phyloP scores from a whole-genome alignment of 2,888 invertebrate species.

The Scaptodrosophila latifasciaeformis region DNA sequence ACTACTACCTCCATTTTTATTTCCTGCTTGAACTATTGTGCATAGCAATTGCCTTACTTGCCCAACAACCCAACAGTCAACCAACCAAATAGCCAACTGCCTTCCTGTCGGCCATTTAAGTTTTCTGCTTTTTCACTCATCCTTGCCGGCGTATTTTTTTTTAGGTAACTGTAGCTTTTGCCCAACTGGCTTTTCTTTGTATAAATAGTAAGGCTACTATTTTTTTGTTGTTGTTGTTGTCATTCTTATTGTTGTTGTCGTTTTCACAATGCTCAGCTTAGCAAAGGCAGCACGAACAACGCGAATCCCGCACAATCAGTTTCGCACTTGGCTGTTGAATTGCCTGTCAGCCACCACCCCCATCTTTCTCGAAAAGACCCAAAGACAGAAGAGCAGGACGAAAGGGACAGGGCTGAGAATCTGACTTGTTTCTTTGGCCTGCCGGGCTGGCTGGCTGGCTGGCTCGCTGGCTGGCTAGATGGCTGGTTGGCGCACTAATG shows the following conservation, averaged over 20 bases:
- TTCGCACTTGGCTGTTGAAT: constrained; percentile 42
- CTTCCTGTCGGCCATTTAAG: background rate
- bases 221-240: no score
- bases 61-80: background rate
- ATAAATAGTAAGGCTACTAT: constrained; percentile 65
- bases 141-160: no score
- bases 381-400: no score
- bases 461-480: constrained; percentile 22
- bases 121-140: constrained; percentile 2
- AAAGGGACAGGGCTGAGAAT: no score
- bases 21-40: constrained; percentile 42
- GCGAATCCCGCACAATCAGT: constrained; percentile 57
- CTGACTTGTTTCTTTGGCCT: background rate
- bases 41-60: constrained; percentile 44
- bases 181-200: constrained; percentile 46
- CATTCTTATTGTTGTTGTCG: constrained; percentile 15
- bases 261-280: constrained; percentile 58
- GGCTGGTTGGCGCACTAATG: constrained; percentile 51
- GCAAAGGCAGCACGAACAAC: constrained; percentile 18
- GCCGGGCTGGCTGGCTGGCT: constrained; percentile 19
- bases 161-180: constrained; percentile 30
- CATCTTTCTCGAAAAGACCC: background rate
- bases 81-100: background rate
- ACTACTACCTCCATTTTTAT: constrained; percentile 17
- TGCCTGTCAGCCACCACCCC: background rate